Evolutionary conservation across 2,113 vertebrate genomes (phyloP).

Genomic region (Gymnorhina tibicen): DNA sequence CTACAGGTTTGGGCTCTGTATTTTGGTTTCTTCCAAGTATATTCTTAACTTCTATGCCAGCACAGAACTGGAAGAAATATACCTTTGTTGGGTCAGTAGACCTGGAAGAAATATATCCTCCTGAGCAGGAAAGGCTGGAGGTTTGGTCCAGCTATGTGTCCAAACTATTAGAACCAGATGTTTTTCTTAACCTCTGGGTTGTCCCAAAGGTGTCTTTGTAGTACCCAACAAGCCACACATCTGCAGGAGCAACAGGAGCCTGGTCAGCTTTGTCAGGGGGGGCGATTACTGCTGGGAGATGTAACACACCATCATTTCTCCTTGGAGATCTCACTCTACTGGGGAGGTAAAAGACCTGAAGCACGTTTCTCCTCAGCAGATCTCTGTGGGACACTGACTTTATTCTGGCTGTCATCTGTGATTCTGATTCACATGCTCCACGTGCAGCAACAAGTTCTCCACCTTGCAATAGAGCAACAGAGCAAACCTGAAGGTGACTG

Average conservation of each 20-base stretch:
- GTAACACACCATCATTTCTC: background rate
- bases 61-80: background rate
- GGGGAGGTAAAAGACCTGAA: background rate
- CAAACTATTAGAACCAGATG: background rate
- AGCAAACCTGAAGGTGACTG: background rate
- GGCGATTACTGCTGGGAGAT: background rate
- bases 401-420: background rate
- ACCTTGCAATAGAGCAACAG: fast-evolving
- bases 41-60: background rate
- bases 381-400: background rate
- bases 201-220: background rate
- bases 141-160: background rate
- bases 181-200: background rate
- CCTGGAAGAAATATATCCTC: background rate
- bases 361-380: background rate
- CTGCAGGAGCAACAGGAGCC: background rate
- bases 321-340: fast-evolving
- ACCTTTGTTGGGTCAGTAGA: background rate
- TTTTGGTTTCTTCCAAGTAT: background rate
- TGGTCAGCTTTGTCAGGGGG: background rate
- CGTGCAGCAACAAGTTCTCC: background rate
- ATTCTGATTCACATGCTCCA: background rate
- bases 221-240: background rate
- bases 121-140: background rate
- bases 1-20: background rate